phyloP scores from a whole-genome alignment of 2,797 vertebrate species.

The Glossophaga mutica region DNA sequence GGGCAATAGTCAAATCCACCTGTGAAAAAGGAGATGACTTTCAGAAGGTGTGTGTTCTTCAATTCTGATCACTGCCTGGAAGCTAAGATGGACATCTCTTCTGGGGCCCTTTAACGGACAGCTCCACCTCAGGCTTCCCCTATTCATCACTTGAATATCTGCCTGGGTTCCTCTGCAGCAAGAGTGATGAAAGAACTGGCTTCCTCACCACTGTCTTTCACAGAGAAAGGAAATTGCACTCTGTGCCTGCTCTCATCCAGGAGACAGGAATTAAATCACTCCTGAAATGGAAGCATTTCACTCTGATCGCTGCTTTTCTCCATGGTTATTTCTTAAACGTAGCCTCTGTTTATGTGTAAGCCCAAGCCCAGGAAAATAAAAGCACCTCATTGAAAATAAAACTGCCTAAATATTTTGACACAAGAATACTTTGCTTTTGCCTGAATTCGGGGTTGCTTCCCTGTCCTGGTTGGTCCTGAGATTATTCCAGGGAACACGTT shows the following conservation, averaged over 20 bases:
- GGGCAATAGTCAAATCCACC: too few relatives aligned
- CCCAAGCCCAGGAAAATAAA: constrained; percentile 3
- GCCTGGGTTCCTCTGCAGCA: not conserved
- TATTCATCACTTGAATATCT: not conserved
- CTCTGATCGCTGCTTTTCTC: not conserved
- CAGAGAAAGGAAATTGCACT: not conserved
- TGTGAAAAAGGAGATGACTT: not conserved
- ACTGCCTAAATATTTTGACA: constrained; percentile 40
- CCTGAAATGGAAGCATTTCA: constrained; percentile 28
- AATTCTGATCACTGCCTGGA: not conserved
- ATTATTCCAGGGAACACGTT: constrained; percentile 76
- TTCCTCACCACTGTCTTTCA: not conserved
- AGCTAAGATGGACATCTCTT: not conserved
- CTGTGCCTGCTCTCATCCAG: not conserved
- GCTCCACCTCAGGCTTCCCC: too few relatives aligned
- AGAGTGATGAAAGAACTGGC: not conserved
- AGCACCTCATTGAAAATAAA: not conserved
- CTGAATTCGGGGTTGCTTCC: accelerated
- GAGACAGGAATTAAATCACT: constrained; percentile 28
- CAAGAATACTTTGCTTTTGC: not conserved
- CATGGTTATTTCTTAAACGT: constrained; percentile 6
- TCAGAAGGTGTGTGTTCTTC: not conserved
- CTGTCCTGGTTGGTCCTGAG: constrained; percentile 55
- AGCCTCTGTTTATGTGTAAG: not conserved
- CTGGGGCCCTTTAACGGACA: not conserved